These are phyloP conservation scores for Adelphocoris suturalis DNA, from an alignment of 2,888 invertebrate species.

Conservation along the genomic window DNA sequence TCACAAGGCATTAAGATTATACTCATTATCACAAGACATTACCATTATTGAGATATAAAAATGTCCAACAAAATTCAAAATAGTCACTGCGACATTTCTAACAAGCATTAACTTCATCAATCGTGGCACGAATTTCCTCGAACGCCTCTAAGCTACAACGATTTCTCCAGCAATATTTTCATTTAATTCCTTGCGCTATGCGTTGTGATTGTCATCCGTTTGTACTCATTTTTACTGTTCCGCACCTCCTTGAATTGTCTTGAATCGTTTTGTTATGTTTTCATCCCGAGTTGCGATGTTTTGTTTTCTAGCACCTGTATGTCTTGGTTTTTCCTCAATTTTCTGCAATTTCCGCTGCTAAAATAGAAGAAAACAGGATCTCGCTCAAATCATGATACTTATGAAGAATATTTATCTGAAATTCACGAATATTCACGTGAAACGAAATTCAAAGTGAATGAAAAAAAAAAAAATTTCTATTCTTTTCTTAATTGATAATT, in stretches of 20 bases:
- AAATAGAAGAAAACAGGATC: constrained; percentile 56
- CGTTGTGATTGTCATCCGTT: constrained; percentile 1
- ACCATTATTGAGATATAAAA: too few species aligned
- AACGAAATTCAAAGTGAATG: too few species aligned
- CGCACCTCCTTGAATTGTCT: constrained; percentile 41
- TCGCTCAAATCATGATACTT: constrained; percentile 44
- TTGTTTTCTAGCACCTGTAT: constrained; percentile 55
- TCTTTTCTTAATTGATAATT: neutral
- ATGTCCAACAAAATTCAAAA: too few species aligned
- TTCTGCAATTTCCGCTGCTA: constrained; percentile 52
- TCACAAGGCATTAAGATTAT: too few species aligned
- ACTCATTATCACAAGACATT: too few species aligned
- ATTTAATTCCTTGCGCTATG: neutral
- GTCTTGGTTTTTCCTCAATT: constrained; percentile 28
- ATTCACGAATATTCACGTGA: neutral
- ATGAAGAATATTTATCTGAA: neutral
- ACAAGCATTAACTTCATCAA: too few species aligned
- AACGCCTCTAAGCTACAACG: neutral
- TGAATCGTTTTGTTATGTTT: constrained; percentile 41
- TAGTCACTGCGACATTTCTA: too few species aligned
- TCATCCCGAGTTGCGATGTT: constrained; percentile 33
- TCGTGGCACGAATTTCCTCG: neutral
- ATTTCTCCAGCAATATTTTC: neutral
- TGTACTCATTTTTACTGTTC: constrained; percentile 28
- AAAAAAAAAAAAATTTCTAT: neutral